Base-by-base conservation (phyloP, 2,797 vertebrate species). In the Gallinago stenura region DNA sequence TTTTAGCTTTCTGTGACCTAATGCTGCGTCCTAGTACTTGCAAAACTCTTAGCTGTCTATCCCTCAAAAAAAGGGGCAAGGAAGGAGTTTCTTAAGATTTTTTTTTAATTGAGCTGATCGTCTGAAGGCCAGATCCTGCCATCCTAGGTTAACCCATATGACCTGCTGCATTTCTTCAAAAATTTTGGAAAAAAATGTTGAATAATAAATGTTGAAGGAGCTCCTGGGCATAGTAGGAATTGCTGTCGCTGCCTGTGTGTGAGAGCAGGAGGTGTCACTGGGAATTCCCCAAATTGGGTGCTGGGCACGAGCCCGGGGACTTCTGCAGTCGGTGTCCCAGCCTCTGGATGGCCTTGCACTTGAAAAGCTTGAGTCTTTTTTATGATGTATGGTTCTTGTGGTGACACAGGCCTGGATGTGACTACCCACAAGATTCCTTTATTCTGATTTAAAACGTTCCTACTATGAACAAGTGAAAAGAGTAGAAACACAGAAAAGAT, bases 391-490 rank as follows among this genome's bases (percentile, higher is more conserved):
- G 25, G 75, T 86, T 95, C 65, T 57, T 90, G 50, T 84, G 73
- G 60, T 94, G 46, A 13, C 4, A 41, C 46, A 65, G 70, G 18
- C 41, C 46, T 89, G n/a, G 30, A 39, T 79, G 66, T 95, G 77
- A 57, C 77, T 90, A 43, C 77, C 50, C 54, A 21, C 50, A 65
- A 53, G 50, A 65, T 50, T 70, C 31, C 60, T 91, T 66, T 86
- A 21, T 80, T 86, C 48, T 85, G 53, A 86, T 75, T 77, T 86
- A 81, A 93, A 94, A 68, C 37, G 50, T 73, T 83, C 21, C 51
- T 69, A 9, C 41, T 37, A 84, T n/a, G n/a, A 69, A 43, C 26
- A 92, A 68, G 39, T 61, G 46, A 83, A 72, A 87, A 92, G 24
- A 93, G 56, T 33, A 60, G 57, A 88, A 91, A 26, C 18, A 12